Evolutionary conservation across 1,140 invertebrate genomes (phyloP).

Genomic region (Alviniconcha marisindica): DNA sequence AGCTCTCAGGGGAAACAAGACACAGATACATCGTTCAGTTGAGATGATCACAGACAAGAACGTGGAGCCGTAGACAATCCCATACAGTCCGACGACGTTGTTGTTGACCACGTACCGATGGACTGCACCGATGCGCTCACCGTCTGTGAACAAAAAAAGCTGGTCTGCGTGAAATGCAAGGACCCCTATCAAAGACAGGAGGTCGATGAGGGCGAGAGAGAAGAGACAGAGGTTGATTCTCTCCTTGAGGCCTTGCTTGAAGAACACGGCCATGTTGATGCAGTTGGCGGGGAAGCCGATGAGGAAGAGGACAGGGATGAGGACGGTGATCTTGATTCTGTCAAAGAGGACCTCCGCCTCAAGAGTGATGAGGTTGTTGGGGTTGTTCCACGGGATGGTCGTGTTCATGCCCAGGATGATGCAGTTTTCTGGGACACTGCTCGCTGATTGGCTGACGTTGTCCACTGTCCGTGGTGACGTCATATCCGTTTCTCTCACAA

Average conservation of each 20-base stretch:
- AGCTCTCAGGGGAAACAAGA: neutral
- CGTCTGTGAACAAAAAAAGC: neutral
- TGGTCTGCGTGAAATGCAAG: neutral
- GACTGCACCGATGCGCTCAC: neutral
- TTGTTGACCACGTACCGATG: neutral
- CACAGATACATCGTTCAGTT: neutral
- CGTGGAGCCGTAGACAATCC: neutral
- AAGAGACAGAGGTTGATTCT: constrained; percentile 10
- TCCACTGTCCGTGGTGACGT: neutral
- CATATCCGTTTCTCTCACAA: no score
- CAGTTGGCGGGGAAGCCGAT: neutral
- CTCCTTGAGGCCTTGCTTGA: neutral
- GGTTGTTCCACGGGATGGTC: neutral
- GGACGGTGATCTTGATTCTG: neutral
- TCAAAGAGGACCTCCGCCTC: neutral
- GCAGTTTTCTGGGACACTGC: neutral
- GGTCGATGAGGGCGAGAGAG: neutral
- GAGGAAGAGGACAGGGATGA: neutral
- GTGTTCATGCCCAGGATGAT: neutral
- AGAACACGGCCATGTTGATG: neutral
- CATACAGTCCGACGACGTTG: neutral
- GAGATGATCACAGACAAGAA: neutral
- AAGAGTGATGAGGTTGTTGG: neutral
- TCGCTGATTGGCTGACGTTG: neutral
- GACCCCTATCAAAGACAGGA: neutral